Evolutionary conservation across 2,888 invertebrate genomes (phyloP).

Genomic region (Andrena dorsata): DNA sequence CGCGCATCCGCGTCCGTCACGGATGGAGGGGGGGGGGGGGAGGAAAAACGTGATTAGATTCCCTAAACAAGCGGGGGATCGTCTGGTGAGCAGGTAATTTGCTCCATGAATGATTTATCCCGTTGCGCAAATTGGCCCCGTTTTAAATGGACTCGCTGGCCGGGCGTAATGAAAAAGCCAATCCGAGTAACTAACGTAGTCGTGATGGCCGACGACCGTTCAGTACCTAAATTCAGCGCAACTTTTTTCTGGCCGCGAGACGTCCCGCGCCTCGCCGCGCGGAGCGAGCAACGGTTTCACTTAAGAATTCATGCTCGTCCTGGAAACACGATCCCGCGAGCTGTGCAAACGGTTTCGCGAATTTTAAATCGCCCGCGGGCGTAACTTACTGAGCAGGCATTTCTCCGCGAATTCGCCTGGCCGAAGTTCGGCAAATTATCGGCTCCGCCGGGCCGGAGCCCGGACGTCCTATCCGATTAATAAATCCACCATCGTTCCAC

Average conservation of each 20-base stretch:
- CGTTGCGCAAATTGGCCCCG: constrained; percentile 42
- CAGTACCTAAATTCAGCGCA: constrained; percentile 35
- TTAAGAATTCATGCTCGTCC: constrained; percentile 50
- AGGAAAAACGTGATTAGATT: constrained; percentile 48
- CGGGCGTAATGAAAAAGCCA: constrained; percentile 51
- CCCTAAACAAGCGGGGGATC: constrained; percentile 38
- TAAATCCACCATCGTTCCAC: background rate
- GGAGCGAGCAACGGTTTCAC: constrained; percentile 28
- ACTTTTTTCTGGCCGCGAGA: constrained; percentile 37
- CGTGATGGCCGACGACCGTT: constrained; percentile 16
- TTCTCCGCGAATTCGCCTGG: background rate
- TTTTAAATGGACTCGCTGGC: constrained; percentile 28
- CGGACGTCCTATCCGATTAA: background rate
- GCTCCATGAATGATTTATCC: constrained; percentile 53
- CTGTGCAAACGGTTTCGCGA: constrained; percentile 36
- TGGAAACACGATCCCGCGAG: constrained; percentile 12
- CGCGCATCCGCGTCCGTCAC: background rate
- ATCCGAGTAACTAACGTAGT: constrained; percentile 41
- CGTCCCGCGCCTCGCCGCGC: background rate
- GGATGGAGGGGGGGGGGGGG: background rate
- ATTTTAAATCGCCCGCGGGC: constrained; percentile 34
- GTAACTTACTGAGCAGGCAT: background rate
- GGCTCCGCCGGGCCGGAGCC: background rate
- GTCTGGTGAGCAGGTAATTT: constrained; percentile 37
- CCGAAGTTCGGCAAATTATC: constrained; percentile 1